Base-by-base conservation (phyloP, 1,140 invertebrate genomes). In the Condylostylus longicornis region DNA sequence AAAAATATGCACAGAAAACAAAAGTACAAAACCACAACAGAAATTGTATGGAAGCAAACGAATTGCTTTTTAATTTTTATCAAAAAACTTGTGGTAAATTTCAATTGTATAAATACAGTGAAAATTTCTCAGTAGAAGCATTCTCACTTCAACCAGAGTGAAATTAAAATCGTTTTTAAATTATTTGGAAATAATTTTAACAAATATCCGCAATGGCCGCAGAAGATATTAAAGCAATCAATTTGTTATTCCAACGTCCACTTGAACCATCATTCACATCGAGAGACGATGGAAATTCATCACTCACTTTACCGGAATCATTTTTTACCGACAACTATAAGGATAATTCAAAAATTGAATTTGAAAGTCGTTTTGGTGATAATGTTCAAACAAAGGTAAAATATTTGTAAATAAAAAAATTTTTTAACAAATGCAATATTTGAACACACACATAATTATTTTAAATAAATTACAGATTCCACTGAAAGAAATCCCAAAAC, bases 261-360 rank as follows among this genome's bases (percentile, higher is more conserved):
- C 44, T 58, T 4, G 71, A 73, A 49, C 69, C 70, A 4, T 54
- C 70, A 10, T 73, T 74, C 45, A 65, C 71, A 9, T 63, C 65
- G 1, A 72, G 71, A 48, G 70, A 69, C 21, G 54, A 68, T 4
- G 47, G 67, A 17, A 63, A 61, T 31, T 52, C 63, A 6, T 57
- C 59, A 7, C 75, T 76, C 43, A 62, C 70, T 37, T 58, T 76
- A 14, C 73, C 73, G 2, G 21, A 61, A 15, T 45, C 52, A 6
- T 62, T 49, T 23, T 35, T 20, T 15, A 23, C 25, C 25, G 40
- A 33, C 34, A 27, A 35, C 38, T 33, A 48, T 33, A 27, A 35
- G 36, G 33, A 48, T 34, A 30, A 17, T 15, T 47, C 46, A 15
- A 3, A 10, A 4, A 12, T 3, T 4, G 13, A 42, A 0, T 46